Base-by-base conservation (phyloP, 2,797 vertebrate species). In the Echeneis naucrates region DNA sequence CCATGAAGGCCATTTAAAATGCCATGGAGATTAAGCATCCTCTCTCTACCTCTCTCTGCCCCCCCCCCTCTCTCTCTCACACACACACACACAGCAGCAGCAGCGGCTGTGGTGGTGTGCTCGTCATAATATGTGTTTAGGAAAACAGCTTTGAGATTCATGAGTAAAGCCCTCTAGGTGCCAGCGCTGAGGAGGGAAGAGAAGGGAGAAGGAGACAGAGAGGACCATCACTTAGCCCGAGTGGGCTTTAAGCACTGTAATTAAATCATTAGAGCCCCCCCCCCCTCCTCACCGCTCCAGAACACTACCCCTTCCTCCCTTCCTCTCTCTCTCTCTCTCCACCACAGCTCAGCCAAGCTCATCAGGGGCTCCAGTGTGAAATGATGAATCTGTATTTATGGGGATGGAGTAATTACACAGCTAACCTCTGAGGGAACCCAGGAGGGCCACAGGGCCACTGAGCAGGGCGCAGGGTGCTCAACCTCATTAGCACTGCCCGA, bases 211-310 rank as follows among this genome's bases (percentile, higher is more conserved):
- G 77, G 87, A 86, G 78, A 86, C 77, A 72, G 80, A 80, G 86
- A 88, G 85, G 89, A 86, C 85, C 91, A 87, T 91, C 92, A 87
- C 88, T 96, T 96, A 95, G 96, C 95, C 96, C 95, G 97, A 94
- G 96, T 88, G 96, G 95, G 96, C 94, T 95, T 96, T 98, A 97
- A 97, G 96, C 96, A 96, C 96, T 96, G 96, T 98, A 98, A 98
- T 98, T 98, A 98, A 97, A 97, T 97, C 96, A 98, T 97, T 97
- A 97, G 96, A 97, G 93, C 93, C 91, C 93, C 93, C 90, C 91
- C 81, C 86, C 88, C 87, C 84, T 89, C 87, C 92, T 84, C 33
- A 27, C 24, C 57, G 54, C 21, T 40, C 47, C 47, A 24, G 32
- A 35, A 27, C 42, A 38, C 47, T 16, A 35, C 33, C 17, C 42